phyloP scores from a whole-genome alignment of 2,113 vertebrate species.

The Riparia riparia region DNA sequence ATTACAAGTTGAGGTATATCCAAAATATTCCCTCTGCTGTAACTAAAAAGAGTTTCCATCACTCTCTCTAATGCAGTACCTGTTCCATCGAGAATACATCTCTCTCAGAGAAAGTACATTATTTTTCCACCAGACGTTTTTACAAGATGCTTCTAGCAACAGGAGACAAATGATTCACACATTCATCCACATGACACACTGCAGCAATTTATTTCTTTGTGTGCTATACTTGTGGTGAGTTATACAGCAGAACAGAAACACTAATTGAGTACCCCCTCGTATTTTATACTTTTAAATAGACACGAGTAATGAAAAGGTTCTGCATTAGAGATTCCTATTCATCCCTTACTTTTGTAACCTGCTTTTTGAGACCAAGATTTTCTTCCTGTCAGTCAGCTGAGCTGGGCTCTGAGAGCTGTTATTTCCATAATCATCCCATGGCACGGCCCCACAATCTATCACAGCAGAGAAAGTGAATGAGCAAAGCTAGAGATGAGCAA shows the following conservation, averaged over 20 bases:
- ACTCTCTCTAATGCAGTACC: background rate
- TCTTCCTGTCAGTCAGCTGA: slow-evolving; percentile 73
- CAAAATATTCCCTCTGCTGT: background rate
- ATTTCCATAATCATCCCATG: slow-evolving; percentile 78
- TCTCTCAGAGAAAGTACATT: background rate
- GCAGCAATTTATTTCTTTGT: background rate
- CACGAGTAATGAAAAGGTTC: slow-evolving; percentile 73
- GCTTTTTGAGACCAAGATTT: slow-evolving; percentile 56
- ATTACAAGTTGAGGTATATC: background rate
- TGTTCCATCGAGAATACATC: background rate
- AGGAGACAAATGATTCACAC: slow-evolving; percentile 43
- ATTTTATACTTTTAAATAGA: slow-evolving; percentile 76
- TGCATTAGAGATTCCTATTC: slow-evolving; percentile 74
- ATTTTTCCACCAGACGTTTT: slow-evolving; percentile 11
- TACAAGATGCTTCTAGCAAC: slow-evolving; percentile 32
- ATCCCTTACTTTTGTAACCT: slow-evolving; percentile 68
- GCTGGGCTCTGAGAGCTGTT: slow-evolving; percentile 71
- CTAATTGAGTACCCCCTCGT: background rate
- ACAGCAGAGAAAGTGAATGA: background rate
- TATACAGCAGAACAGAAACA: background rate
- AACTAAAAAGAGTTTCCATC: background rate
- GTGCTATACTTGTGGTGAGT: background rate
- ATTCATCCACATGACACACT: slow-evolving; percentile 8
- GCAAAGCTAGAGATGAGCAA: background rate
- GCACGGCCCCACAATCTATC: slow-evolving; percentile 67